These are phyloP conservation scores for Hymenochirus boettgeri DNA, from an alignment of 2,113 vertebrate genomes.

Conservation along the genomic window DNA sequence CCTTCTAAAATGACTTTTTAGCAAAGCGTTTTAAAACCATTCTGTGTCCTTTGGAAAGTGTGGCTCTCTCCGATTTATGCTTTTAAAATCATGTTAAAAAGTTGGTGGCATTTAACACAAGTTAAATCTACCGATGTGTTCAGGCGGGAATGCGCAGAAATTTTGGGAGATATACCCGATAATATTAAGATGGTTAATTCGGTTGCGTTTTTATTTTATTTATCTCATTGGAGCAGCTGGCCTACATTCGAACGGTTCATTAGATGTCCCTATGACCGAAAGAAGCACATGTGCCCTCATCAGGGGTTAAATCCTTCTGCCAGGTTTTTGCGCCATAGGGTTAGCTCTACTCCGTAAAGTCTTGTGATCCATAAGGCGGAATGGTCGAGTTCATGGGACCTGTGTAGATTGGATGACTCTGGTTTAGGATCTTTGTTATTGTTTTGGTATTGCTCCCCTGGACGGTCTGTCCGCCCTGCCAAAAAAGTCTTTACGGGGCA, in stretches of 20 bases:
- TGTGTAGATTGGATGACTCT: conserved; percentile 50
- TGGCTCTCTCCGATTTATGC: conserved; percentile 84
- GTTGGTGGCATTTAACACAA: conserved; percentile 87
- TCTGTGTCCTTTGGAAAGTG: conserved; percentile 80
- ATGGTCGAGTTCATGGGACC: conserved; percentile 61
- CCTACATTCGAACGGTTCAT: conserved; percentile 69
- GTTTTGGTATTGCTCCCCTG: conserved; percentile 62
- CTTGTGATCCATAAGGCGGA: conserved; percentile 61
- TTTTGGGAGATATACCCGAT: conserved; percentile 68
- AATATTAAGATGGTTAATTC: conserved; percentile 78
- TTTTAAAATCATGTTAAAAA: conserved; percentile 87
- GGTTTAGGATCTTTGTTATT: conserved; percentile 54
- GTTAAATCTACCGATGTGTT: conserved; percentile 78
- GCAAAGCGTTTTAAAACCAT: conserved; percentile 89
- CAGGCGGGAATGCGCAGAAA: conserved; percentile 69
- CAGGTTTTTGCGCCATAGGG: conserved; percentile 70
- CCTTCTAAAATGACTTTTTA: conserved; percentile 85
- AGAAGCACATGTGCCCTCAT: conserved; percentile 80
- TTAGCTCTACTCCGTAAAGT: conserved; percentile 70
- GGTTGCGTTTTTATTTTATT: too few species aligned
- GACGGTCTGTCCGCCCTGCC: conserved; percentile 59
- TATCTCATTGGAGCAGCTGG: conserved; percentile 89
- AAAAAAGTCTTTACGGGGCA: conserved; percentile 54
- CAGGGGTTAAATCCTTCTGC: conserved; percentile 75
- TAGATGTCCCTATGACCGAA: conserved; percentile 87